Evolutionary conservation across 92 coral and sea anemone species (phyloP).

Genomic region (Zoanthus gigantus): DNA sequence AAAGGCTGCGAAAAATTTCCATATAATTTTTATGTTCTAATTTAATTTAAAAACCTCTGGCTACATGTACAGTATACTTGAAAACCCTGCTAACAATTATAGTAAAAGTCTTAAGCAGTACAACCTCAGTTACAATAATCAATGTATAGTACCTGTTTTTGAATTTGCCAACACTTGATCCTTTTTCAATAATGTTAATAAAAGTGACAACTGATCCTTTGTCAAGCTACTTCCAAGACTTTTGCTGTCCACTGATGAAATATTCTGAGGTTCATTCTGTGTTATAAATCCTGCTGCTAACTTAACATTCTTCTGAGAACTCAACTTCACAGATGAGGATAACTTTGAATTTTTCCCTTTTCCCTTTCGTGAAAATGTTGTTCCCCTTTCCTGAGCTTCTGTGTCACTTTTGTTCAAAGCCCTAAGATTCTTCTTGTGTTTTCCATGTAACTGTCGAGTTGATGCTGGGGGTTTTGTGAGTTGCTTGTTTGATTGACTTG

Average conservation of each 20-base stretch:
- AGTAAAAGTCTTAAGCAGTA: too few relatives aligned
- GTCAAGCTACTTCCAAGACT: slow-evolving; percentile 13
- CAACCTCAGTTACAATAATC: neutral
- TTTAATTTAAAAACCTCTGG: too few relatives aligned
- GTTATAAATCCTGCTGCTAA: slow-evolving; percentile 39
- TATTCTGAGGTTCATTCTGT: slow-evolving; percentile 21
- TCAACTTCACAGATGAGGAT: neutral
- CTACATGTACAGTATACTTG: too few relatives aligned
- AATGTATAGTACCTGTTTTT: neutral
- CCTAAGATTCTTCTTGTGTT: neutral
- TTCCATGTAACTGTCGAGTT: slow-evolving; percentile 6
- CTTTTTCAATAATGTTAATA: slow-evolving; percentile 20
- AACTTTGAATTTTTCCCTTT: neutral
- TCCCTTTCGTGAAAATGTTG: slow-evolving; percentile 1
- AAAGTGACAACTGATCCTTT: slow-evolving; percentile 20
- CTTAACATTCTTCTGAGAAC: neutral
- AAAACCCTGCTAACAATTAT: too few relatives aligned
- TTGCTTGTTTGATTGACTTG: slow-evolving; percentile 4
- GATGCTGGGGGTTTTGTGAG: neutral
- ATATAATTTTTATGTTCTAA: too few relatives aligned
- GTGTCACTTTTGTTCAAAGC: neutral
- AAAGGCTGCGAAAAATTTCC: too few relatives aligned
- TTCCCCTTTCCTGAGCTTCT: neutral
- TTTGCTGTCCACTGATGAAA: slow-evolving; percentile 2
- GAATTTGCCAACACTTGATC: slow-evolving; percentile 13